Percentiles rank a stretch among this genome's conserved stretches.
Conservation (phyloP, 1,140 invertebrate species). For the Hetaerina americana region DNA sequence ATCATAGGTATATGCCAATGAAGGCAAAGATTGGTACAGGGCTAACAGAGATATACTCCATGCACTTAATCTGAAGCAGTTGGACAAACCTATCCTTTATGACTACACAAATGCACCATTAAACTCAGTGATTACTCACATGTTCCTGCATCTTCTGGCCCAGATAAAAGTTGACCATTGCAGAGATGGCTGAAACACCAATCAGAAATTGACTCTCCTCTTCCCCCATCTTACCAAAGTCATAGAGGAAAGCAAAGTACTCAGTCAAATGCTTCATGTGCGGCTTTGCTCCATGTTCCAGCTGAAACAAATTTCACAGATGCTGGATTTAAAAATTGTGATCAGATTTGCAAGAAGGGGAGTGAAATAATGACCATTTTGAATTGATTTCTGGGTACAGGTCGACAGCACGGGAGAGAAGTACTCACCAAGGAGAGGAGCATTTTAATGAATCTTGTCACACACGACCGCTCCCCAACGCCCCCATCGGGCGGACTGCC, state of each 20-base stretch:
- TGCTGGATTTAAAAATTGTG: constrained; percentile 7
- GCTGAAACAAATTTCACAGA: constrained; percentile 40
- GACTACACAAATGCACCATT: neutral
- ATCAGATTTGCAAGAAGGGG: too few species aligned
- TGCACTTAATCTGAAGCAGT: too few species aligned
- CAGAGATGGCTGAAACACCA: constrained; percentile 72
- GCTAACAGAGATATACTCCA: too few species aligned
- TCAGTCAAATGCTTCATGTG: constrained; percentile 79
- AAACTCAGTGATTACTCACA: constrained; percentile 28
- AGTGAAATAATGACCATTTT: too few species aligned
- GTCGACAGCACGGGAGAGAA: too few species aligned
- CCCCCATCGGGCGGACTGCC: too few species aligned
- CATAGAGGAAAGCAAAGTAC: constrained; percentile 81
- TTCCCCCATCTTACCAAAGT: constrained; percentile 90
- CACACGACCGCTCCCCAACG: constrained; percentile 73
- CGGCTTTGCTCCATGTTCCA: constrained; percentile 77
- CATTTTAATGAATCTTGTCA: constrained; percentile 82
- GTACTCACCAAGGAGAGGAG: constrained; percentile 63
- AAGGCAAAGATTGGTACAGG: too few species aligned
- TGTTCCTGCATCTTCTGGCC: constrained; percentile 58
- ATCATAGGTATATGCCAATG: too few species aligned
- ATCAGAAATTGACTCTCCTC: constrained; percentile 81
- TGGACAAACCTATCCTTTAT: too few species aligned
- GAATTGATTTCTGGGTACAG: too few species aligned
- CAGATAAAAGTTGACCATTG: constrained; percentile 83